Evolutionary conservation across 2,888 invertebrate species (phyloP).

Genomic region (Drosophila greeni): DNA sequence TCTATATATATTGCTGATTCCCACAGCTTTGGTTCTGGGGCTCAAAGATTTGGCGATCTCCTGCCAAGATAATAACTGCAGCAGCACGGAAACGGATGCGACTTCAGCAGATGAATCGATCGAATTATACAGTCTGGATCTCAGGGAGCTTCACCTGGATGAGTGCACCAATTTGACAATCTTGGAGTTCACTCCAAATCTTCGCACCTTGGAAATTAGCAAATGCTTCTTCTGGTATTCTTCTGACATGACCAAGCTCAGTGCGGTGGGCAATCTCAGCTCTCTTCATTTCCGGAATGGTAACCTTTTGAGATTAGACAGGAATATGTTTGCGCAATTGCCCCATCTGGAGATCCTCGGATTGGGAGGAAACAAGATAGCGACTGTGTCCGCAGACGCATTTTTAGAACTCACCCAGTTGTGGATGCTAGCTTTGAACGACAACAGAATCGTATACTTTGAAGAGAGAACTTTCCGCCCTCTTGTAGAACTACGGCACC

Average conservation of each 20-base stretch:
- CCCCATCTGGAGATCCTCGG: neutral
- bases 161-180: neutral
- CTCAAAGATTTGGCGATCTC: neutral
- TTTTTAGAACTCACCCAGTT: neutral
- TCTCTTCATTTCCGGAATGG: neutral
- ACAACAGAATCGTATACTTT: neutral
- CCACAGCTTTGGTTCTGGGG: neutral
- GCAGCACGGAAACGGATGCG: neutral
- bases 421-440: neutral
- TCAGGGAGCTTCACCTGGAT: neutral
- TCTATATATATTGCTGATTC: neutral
- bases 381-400: neutral
- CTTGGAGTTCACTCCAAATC: neutral
- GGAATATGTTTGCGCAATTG: neutral
- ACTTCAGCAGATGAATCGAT: neutral
- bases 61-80: neutral
- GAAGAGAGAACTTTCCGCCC: neutral
- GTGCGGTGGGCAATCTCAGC: neutral
- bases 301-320: neutral
- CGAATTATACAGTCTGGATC: neutral
- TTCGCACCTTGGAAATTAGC: neutral
- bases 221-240: neutral
- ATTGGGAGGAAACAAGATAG: neutral
- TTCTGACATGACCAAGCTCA: neutral
- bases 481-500: neutral